Evolutionary conservation across 2,888 invertebrate genomes (phyloP).

Genomic region (Lamellibrachia columna): DNA sequence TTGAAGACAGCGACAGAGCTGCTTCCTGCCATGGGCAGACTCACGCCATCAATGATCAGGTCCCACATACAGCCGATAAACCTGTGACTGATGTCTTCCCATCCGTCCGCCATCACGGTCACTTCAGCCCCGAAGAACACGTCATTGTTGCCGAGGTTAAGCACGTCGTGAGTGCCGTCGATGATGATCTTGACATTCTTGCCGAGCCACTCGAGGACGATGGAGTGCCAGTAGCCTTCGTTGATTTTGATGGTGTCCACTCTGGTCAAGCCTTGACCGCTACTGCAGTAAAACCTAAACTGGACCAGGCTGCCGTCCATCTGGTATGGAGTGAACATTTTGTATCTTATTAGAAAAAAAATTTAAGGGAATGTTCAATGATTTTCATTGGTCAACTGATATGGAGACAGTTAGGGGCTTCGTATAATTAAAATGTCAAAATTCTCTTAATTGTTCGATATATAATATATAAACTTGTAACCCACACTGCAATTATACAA

Average conservation of each 20-base stretch:
- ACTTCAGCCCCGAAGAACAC: constrained; percentile 87
- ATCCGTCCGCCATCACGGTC: constrained; percentile 49
- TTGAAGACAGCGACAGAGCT: constrained; percentile 67
- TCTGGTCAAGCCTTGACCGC: constrained; percentile 85
- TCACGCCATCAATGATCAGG: constrained; percentile 78
- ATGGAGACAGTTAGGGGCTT: too few relatives aligned
- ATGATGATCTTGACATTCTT: constrained; percentile 82
- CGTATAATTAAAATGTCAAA: too few relatives aligned
- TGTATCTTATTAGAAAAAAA: constrained; percentile 38
- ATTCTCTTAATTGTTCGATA: too few relatives aligned
- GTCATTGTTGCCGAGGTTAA: constrained; percentile 86
- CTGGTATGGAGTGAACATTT: constrained; percentile 54
- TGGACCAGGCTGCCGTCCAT: constrained; percentile 85
- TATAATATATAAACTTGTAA: neutral
- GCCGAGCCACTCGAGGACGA: constrained; percentile 79
- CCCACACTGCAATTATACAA: neutral
- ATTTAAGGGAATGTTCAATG: neutral
- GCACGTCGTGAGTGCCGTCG: constrained; percentile 80
- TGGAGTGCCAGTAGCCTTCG: constrained; percentile 86
- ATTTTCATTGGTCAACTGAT: neutral
- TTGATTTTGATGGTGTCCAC: constrained; percentile 79
- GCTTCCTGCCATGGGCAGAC: constrained; percentile 72
- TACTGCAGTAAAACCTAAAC: constrained; percentile 91
- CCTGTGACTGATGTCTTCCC: constrained; percentile 76
- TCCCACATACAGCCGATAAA: constrained; percentile 93